phyloP scores from a whole-genome alignment of 2,797 vertebrate genomes.

The Darevskia mixta region DNA sequence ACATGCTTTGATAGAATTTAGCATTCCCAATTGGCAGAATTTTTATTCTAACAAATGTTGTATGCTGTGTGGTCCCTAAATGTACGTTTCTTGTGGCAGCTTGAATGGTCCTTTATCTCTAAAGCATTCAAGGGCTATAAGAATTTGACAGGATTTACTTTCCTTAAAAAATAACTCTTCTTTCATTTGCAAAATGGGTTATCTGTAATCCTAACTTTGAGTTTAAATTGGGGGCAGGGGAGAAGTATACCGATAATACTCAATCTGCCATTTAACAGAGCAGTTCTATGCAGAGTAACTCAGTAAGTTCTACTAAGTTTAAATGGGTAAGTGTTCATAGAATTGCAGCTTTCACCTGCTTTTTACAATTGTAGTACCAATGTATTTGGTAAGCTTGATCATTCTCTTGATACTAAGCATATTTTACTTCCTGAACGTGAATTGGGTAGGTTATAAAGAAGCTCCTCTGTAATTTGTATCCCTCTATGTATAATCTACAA shows the following conservation, averaged over 20 bases:
- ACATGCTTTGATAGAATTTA: neutral
- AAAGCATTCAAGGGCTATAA: constrained; percentile 12
- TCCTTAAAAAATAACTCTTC: neutral
- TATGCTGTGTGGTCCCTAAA: constrained; percentile 20
- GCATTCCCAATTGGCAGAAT: neutral
- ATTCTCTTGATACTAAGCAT: neutral
- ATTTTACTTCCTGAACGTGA: neutral
- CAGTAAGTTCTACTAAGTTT: neutral
- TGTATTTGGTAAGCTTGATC: constrained; percentile 2
- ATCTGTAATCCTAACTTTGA: neutral
- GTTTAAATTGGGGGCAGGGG: neutral
- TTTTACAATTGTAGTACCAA: neutral
- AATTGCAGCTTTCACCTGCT: neutral
- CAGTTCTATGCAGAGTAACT: neutral
- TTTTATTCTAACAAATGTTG: neutral
- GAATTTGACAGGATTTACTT: neutral
- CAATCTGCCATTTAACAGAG: neutral
- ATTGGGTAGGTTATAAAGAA: neutral
- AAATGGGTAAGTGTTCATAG: neutral
- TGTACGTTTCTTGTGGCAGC: neutral
- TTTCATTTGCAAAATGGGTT: neutral
- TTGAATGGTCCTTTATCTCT: constrained; percentile 32
- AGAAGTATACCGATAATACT: neutral
- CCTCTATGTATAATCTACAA: neutral
- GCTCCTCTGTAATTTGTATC: neutral